Evolutionary conservation across 1,140 invertebrate species (phyloP), one percentile per base, ranked within the genome.

Genomic region (Drosophila nannoptera): DNA sequence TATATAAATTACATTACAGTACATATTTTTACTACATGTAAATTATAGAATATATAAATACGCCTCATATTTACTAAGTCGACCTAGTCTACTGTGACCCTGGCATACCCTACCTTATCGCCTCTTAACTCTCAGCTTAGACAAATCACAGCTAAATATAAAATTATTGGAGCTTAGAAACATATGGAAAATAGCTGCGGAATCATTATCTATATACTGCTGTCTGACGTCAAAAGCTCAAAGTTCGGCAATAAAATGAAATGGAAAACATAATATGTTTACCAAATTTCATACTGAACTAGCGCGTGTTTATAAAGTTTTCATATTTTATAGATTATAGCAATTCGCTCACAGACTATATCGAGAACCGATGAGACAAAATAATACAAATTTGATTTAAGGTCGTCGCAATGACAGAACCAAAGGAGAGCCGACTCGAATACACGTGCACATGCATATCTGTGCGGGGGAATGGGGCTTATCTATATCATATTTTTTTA

Each of bases 341-440:
- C 22, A 22, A 22, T 2, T 22, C 22, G 22, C 22, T 22, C 22
- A 22, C 22, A 22, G 22, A 22, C 22, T 22, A 22, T 22, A 22
- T 22, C 22, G 22, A 63, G 54, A 43, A 7, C 33, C 29, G 36
- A 48, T 48, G 32, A 38, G 56, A 7, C 42, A 46, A 59, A 59
- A 40, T 40, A 48, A 33, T 36, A 12, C 69, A 60, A 65, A 65
- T 22, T 22, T 43, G 42, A 54, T 59, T 55, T 55, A 54, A 74
- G 62, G 74, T 74, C 63, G 14, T 16, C 31, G 43, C 71, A 77
- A 74, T 77, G 74, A 64, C 75, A 67, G 64, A 32, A 53, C 31
- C 0, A 50, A 7, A 8, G 9, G 2, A 12, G 2, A 50, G 5
- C 36, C 7, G 14, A 8, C 6, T 11, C n/a, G n/a, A 32, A 7